phyloP scores from a whole-genome alignment of 1,140 invertebrate genomes.

The Cotesia glomerata region DNA sequence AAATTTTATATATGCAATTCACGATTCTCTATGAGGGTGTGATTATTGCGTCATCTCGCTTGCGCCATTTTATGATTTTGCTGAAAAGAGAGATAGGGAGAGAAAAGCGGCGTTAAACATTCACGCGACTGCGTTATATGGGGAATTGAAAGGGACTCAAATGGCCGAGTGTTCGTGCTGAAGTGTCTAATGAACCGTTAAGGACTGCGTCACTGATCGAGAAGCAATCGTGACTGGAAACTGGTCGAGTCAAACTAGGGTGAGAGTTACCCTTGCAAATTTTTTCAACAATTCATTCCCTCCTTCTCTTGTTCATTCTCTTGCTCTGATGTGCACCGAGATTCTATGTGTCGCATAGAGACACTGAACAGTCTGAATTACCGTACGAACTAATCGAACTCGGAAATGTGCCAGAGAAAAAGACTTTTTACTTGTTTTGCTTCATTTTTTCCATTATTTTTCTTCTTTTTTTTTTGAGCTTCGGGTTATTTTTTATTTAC shows the following conservation, averaged over 20 bases:
- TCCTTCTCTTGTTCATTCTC: not conserved
- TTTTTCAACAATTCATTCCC: not conserved
- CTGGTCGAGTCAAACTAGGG: not conserved
- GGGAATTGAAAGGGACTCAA: constrained; percentile 8
- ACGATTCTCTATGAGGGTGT: not conserved
- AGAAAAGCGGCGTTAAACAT: not conserved
- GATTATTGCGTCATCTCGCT: constrained; percentile 1
- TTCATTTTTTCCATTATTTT: not conserved
- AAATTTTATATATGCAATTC: not conserved
- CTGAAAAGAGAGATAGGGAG: not conserved
- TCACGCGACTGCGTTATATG: not conserved
- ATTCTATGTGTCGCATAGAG: not conserved
- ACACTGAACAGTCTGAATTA: not conserved
- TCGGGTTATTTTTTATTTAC: too few species aligned
- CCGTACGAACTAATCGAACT: constrained; percentile 4
- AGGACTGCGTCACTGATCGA: constrained; percentile 16
- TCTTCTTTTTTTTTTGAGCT: not conserved
- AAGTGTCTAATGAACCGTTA: constrained; percentile 18
- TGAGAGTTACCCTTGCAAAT: constrained; percentile 2
- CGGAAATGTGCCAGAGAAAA: constrained; percentile 14
- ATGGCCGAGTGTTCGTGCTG: constrained; percentile 5
- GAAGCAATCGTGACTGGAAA: constrained; percentile 20
- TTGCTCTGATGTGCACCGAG: not conserved
- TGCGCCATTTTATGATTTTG: not conserved
- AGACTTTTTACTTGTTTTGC: not conserved